These are phyloP conservation scores for Apamea anceps DNA, from an alignment of 2,888 invertebrate species.

Conservation along the genomic window DNA sequence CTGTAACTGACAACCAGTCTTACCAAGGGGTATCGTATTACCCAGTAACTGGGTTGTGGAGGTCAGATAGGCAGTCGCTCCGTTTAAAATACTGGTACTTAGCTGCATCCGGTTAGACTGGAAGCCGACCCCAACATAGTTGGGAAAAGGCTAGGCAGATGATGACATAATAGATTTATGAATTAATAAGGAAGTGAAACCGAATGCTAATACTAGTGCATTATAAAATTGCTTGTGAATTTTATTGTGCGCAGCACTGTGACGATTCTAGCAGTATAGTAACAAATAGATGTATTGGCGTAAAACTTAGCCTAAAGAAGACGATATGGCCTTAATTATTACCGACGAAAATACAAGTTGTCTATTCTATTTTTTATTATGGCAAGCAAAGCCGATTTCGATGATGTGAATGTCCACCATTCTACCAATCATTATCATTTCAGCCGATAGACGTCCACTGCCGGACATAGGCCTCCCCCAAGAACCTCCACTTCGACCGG, in stretches of 20 bases:
- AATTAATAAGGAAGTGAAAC: constrained; percentile 40
- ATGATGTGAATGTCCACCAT: background rate
- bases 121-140: too few relatives aligned
- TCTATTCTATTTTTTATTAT: background rate
- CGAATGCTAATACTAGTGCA: constrained; percentile 62
- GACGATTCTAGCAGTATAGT: constrained; percentile 52
- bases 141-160: too few relatives aligned
- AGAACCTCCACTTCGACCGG: too few relatives aligned
- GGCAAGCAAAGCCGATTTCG: background rate
- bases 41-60: too few relatives aligned
- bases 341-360: background rate
- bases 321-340: background rate
- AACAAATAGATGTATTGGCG: constrained; percentile 12
- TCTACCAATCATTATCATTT: background rate
- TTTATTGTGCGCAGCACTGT: constrained; percentile 60
- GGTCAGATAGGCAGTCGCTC: too few relatives aligned
- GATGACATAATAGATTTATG: background rate
- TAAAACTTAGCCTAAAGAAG: background rate
- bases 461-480: too few relatives aligned
- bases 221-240: constrained; percentile 67
- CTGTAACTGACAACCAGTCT: too few relatives aligned
- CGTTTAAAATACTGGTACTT: too few relatives aligned
- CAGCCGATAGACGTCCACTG: too few relatives aligned
- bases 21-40: too few relatives aligned
- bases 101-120: too few relatives aligned